phyloP scores from a whole-genome alignment of 2,113 vertebrate species.

The Corythornis vintsioides region DNA sequence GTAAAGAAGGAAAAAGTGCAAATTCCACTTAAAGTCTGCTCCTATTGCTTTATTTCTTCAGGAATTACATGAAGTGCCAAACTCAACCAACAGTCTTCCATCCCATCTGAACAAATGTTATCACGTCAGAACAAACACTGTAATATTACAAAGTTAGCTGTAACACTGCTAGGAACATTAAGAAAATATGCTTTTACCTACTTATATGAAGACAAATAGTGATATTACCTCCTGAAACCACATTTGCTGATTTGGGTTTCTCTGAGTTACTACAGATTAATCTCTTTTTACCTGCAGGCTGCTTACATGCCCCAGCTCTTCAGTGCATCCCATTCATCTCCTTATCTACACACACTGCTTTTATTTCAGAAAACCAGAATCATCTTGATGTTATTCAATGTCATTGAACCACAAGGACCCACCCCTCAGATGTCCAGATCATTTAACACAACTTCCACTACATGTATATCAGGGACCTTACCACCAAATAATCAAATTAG shows the following conservation, averaged over 20 bases:
- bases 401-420: not conserved
- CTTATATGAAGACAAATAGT: not conserved
- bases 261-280: not conserved
- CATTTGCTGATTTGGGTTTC: not conserved
- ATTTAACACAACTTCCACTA: not conserved
- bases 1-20: not conserved
- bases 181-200: not conserved
- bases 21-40: not conserved
- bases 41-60: slow-evolving; percentile 6
- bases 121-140: not conserved
- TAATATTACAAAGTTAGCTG: not conserved
- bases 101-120: not conserved
- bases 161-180: not conserved
- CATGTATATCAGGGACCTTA: not conserved
- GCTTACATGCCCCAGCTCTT: not conserved
- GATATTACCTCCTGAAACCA: not conserved
- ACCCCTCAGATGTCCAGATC: not conserved
- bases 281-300: not conserved
- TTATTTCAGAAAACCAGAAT: not conserved
- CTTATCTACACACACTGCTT: not conserved
- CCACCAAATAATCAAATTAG: not conserved
- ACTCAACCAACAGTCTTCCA: not conserved
- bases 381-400: not conserved
- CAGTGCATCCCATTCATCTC: not conserved
- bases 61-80: not conserved